These are phyloP conservation scores for Sylvia borin DNA, from an alignment of 2,797 vertebrate species.

Conservation along the genomic window DNA sequence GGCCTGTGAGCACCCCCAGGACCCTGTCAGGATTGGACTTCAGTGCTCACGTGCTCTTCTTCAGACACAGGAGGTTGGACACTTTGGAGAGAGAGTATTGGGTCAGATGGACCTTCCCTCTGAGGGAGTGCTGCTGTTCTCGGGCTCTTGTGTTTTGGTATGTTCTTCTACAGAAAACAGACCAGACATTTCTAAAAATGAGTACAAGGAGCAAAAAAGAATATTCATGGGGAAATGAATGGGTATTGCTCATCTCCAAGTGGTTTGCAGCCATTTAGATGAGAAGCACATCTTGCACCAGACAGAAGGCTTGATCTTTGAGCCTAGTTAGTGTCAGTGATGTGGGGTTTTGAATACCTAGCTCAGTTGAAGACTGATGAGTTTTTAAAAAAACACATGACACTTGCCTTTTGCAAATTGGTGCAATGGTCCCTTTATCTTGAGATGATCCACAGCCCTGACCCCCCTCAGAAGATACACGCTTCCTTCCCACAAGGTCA, in stretches of 20 bases:
- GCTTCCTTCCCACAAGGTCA: background rate
- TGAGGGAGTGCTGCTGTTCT: background rate
- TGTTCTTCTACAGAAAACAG: background rate
- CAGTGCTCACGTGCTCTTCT: background rate
- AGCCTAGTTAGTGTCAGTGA: background rate
- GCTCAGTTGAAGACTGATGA: background rate
- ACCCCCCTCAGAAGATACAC: background rate
- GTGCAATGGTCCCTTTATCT: background rate
- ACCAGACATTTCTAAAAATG: background rate
- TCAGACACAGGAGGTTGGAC: too few relatives aligned
- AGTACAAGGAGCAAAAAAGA: background rate
- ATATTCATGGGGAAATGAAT: background rate
- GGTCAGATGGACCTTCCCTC: background rate
- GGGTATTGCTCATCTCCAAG: background rate
- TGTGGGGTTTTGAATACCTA: background rate
- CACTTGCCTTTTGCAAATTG: background rate
- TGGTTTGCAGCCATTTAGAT: background rate
- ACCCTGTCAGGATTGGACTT: background rate
- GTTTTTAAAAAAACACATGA: accelerated
- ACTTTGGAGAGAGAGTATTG: background rate
- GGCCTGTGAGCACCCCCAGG: background rate
- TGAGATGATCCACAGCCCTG: background rate
- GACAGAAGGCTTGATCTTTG: background rate
- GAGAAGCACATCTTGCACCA: background rate
- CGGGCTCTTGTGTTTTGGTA: background rate